These are phyloP conservation scores for Campoletis sonorensis DNA, from an alignment of 1,140 invertebrate species.

Conservation along the genomic window DNA sequence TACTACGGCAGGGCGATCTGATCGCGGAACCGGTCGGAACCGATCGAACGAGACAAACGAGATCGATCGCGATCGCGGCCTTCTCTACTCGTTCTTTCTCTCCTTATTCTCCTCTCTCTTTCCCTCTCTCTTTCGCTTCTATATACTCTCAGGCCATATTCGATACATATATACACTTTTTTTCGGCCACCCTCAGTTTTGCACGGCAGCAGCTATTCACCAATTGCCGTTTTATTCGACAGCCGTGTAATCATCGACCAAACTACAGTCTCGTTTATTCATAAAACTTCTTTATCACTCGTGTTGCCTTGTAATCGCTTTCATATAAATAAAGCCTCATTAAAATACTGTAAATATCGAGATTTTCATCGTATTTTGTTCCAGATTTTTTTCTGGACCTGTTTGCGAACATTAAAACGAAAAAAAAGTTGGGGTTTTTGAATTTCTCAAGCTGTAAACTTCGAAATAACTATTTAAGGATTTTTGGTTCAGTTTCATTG, in stretches of 20 bases:
- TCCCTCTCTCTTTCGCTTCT: background rate
- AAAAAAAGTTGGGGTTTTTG: too few species aligned
- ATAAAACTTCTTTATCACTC: background rate
- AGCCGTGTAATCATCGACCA: slow-evolving; percentile 46
- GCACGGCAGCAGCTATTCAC: slow-evolving; percentile 15
- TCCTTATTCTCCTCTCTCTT: background rate
- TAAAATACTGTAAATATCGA: too few species aligned
- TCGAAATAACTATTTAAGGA: too few species aligned
- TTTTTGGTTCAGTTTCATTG: too few species aligned
- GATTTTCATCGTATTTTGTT: too few species aligned
- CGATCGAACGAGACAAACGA: slow-evolving; percentile 55
- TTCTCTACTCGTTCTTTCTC: background rate
- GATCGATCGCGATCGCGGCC: slow-evolving; percentile 50
- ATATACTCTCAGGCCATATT: background rate
- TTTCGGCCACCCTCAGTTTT: background rate
- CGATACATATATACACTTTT: background rate
- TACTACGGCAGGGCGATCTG: slow-evolving; percentile 53
- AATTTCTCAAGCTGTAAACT: too few species aligned
- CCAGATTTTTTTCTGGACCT: too few species aligned
- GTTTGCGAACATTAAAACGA: too few species aligned
- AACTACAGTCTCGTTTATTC: slow-evolving; percentile 13
- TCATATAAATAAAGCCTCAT: too few species aligned
- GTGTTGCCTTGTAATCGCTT: too few species aligned
- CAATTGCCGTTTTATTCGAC: slow-evolving; percentile 39
- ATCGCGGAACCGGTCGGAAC: slow-evolving; percentile 62